phyloP scores from a whole-genome alignment of 30 jellyfish, hydroid and myxozoan species.

The Haliclystus octoradiatus region DNA sequence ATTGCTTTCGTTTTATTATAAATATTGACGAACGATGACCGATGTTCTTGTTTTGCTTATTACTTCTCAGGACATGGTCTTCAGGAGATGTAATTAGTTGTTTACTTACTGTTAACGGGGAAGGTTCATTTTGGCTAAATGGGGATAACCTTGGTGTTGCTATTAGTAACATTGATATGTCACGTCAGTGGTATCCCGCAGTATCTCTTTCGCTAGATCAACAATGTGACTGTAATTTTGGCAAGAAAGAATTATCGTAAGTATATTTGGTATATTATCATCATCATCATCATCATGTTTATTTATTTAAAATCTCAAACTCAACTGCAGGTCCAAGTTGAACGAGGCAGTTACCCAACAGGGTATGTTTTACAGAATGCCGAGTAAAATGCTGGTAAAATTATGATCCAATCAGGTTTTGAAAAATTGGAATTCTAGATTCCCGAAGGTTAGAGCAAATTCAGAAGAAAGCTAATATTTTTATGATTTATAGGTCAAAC shows the following conservation, averaged over 20 bases:
- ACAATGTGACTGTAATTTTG: slow-evolving; percentile 49
- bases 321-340: too few species aligned
- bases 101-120: slow-evolving; percentile 68
- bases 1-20: too few species aligned
- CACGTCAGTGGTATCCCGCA: slow-evolving; percentile 67
- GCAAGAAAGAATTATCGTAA: slow-evolving; percentile 29
- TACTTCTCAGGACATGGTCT: slow-evolving; percentile 55
- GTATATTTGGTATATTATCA: background rate
- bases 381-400: background rate
- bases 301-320: too few species aligned
- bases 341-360: too few species aligned
- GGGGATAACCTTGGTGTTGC: slow-evolving; percentile 85
- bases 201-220: slow-evolving; percentile 58
- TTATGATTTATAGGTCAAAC: too few species aligned
- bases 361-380: too few species aligned
- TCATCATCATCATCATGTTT: too few species aligned
- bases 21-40: too few species aligned
- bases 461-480: too few species aligned
- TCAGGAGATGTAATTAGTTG: slow-evolving; percentile 69
- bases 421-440: too few species aligned
- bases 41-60: background rate
- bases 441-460: too few species aligned
- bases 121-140: slow-evolving; percentile 65
- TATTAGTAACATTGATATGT: slow-evolving; percentile 29
- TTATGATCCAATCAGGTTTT: too few species aligned